These are phyloP conservation scores for Dolomedes plantarius DNA, from an alignment of 2,888 invertebrate genomes.

Conservation along the genomic window DNA sequence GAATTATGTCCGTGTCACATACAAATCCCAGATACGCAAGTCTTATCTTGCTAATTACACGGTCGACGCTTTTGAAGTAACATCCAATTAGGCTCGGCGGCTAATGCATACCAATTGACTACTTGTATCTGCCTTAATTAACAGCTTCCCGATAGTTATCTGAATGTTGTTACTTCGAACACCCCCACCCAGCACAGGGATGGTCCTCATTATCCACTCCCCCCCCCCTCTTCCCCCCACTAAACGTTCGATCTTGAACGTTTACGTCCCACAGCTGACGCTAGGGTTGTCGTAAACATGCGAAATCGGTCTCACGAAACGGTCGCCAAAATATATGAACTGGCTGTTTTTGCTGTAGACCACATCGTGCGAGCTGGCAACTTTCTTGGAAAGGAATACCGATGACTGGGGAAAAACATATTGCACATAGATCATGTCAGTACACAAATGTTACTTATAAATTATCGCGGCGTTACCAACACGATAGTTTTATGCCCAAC, in stretches of 20 bases:
- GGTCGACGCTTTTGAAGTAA: conserved; percentile 13
- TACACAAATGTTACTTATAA: no score
- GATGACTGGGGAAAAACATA: no score
- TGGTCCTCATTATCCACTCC: conserved; percentile 35
- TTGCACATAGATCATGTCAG: no score
- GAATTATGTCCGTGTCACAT: conserved; percentile 13
- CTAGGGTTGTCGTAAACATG: conserved; percentile 38
- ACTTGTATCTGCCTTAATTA: conserved; percentile 59
- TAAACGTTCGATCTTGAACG: conserved; percentile 21
- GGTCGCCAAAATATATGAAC: no score
- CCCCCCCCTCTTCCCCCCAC: conserved; percentile 14
- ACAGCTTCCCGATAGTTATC: conserved; percentile 66
- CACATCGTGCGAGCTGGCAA: no score
- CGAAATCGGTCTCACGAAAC: not conserved
- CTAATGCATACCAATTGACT: conserved; percentile 48
- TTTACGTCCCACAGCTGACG: conserved; percentile 54
- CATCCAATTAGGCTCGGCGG: conserved; percentile 44
- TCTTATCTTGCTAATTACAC: conserved; percentile 45
- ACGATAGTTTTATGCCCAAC: no score
- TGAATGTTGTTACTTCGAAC: not conserved
- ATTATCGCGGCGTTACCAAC: no score
- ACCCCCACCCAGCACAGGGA: conserved; percentile 16
- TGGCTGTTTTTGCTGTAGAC: no score
- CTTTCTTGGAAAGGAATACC: no score
- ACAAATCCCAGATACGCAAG: not conserved